Percentiles rank a stretch among this genome's conserved stretches.
Conservation (phyloP, 2,113 vertebrate genomes). For the Andinoacara biseriatus region DNA sequence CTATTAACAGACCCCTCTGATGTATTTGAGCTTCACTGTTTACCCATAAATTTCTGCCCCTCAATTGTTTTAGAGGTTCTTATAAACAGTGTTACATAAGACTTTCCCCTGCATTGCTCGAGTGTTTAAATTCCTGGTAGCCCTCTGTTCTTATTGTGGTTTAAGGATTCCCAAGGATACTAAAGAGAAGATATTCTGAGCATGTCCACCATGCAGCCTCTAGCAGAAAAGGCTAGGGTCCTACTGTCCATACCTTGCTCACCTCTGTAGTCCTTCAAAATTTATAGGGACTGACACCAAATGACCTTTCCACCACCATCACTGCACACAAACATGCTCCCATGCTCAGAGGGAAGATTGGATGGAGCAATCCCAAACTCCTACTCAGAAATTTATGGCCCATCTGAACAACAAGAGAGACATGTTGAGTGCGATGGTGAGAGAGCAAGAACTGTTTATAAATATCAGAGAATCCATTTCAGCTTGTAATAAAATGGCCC, state of each 20-base stretch:
- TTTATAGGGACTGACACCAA: conserved; percentile 67
- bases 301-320: conserved; percentile 53
- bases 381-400: conserved; percentile 63
- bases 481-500: conserved; percentile 55
- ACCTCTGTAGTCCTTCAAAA: conserved; percentile 50
- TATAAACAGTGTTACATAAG: conserved; percentile 49
- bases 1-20: conserved; percentile 8
- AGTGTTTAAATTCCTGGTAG: conserved; percentile 41
- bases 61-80: conserved; percentile 4
- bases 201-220: conserved; percentile 40
- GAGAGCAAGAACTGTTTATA: conserved; percentile 61
- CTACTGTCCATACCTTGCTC: conserved; percentile 28
- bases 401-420: conserved; percentile 54
- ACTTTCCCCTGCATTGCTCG: conserved; percentile 1
- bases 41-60: conserved; percentile 16
- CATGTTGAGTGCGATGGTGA: conserved; percentile 50
- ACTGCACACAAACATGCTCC: conserved; percentile 51
- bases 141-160: conserved; percentile 27
- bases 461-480: conserved; percentile 71
- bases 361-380: conserved; percentile 51
- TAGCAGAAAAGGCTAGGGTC: not conserved
- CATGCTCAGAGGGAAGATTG: conserved; percentile 39
- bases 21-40: conserved; percentile 17
- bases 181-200: conserved; percentile 44
- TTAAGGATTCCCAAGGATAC: conserved; percentile 56